Base-by-base conservation (phyloP, 2,888 invertebrate genomes). In the Leptogaster cylindrica region DNA sequence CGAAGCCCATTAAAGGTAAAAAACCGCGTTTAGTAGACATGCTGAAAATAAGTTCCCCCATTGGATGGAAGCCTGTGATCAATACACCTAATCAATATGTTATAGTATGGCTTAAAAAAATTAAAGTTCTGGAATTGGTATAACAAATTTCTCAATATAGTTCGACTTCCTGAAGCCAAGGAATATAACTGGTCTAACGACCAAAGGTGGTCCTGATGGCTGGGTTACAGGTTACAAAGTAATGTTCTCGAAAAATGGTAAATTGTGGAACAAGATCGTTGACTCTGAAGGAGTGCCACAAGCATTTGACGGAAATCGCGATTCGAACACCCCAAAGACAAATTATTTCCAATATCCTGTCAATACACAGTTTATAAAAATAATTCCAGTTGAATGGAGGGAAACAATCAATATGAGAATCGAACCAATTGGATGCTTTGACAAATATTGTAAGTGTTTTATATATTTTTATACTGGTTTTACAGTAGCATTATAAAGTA, bases 351-450 rank as follows among this genome's bases (percentile, higher is more conserved):
- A 84, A n/a, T 83, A 84, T n/a, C 89, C 92, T 0, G 83, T 95
- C 46, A 84, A 86, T 71, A 88, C 92, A 0, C 86, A 86, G 71
- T 90, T 87, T 74, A 71, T 95, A 1, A 89, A 89, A 75, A 77
- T 95, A 10, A 78, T 87, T 61, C 94, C 94, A 0, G 75, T 83
- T 0, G 87, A 87, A 63, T 94, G 92, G 92, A 84, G 88, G 39
- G 81, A 86, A 3, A 86, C 84, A 69, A 89, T 93, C 28, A 89
- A 90, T 72, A 82, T 95, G 78, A 85, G 88, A 67, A 79, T 89
- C 0, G 93, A 95, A 74, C 85, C 93, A 0, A 82, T 88, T 10
- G 94, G 94, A 4, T 95, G 95, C 76, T 92, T 85, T 73, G 81
- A 86, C 72, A 87, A 89, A 1, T 92, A 92, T 77, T 83, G 87